Conservation (phyloP, 1,140 invertebrate species). For the Parapsyche elsis region DNA sequence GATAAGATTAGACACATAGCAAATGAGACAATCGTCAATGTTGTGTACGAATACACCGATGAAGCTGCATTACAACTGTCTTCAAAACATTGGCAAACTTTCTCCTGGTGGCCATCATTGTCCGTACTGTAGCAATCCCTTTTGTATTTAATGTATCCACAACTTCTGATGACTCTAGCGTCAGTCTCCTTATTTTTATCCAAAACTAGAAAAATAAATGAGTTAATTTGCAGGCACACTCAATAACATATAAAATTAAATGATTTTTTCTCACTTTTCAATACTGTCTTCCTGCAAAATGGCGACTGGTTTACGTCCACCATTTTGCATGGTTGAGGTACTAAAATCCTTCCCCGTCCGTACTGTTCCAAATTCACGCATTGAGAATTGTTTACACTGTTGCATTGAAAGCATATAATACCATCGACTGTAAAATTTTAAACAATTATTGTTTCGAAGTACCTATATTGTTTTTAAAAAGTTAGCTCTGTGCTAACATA, state of each 20-base stretch:
- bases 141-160: constrained; percentile 51
- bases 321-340: constrained; percentile 21
- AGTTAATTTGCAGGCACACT: background rate
- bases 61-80: constrained; percentile 47
- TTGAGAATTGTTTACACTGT: constrained; percentile 65
- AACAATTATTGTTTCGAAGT: too few species aligned
- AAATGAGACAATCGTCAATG: background rate
- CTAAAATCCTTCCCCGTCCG: constrained; percentile 42
- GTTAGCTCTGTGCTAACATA: too few species aligned
- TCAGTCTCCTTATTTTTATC: constrained; percentile 24
- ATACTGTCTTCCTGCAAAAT: constrained; percentile 50
- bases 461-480: too few species aligned
- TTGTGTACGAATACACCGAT: background rate
- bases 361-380: constrained; percentile 61
- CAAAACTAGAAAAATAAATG: constrained; percentile 45
- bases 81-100: constrained; percentile 53
- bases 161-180: constrained; percentile 41
- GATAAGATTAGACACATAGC: background rate
- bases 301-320: constrained; percentile 14
- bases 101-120: constrained; percentile 51
- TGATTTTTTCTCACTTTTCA: constrained; percentile 18
- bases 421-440: constrained; percentile 56
- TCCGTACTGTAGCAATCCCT: constrained; percentile 49
- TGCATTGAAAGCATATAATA: constrained; percentile 65
- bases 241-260: background rate